phyloP scores from a whole-genome alignment of 92 coral and sea anemone genomes.

The Virgularia gustaviana region DNA sequence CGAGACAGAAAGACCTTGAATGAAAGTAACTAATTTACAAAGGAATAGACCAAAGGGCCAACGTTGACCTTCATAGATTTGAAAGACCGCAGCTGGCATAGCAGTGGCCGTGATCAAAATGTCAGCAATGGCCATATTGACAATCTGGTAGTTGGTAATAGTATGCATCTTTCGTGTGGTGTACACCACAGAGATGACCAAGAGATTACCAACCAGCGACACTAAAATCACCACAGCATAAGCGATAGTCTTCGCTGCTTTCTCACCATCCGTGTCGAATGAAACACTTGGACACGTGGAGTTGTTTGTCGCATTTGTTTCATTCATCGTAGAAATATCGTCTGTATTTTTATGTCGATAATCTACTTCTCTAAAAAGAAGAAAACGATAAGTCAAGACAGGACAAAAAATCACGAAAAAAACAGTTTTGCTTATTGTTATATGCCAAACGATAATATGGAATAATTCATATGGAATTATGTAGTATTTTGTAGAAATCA shows the following conservation, averaged over 20 bases:
- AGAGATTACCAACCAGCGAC: constrained; percentile 6
- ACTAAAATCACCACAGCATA: constrained; percentile 21
- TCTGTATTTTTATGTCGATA: too few relatives aligned
- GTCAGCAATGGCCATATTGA: constrained; percentile 27
- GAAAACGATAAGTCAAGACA: neutral
- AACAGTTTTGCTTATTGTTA: too few relatives aligned
- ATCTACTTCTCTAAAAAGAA: too few relatives aligned
- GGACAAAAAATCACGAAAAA: too few relatives aligned
- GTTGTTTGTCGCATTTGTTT: neutral
- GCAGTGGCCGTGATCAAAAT: constrained; percentile 18
- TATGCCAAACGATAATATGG: too few relatives aligned
- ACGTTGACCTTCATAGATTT: constrained; percentile 9
- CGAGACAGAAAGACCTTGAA: constrained; percentile 50
- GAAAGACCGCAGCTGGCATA: constrained; percentile 19
- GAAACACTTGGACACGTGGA: neutral
- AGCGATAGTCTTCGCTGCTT: constrained; percentile 23
- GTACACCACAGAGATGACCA: constrained; percentile 21
- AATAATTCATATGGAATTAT: too few relatives aligned
- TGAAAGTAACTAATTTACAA: constrained; percentile 18
- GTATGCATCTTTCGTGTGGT: constrained; percentile 28
- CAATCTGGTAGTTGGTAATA: constrained; percentile 27
- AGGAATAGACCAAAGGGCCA: constrained; percentile 30
- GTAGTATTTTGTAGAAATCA: too few relatives aligned
- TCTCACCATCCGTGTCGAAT: constrained; percentile 6
- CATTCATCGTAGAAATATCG: neutral